These are phyloP conservation scores for Catostomus latipinnis DNA, from an alignment of 2,797 vertebrate species.

Conservation along the genomic window DNA sequence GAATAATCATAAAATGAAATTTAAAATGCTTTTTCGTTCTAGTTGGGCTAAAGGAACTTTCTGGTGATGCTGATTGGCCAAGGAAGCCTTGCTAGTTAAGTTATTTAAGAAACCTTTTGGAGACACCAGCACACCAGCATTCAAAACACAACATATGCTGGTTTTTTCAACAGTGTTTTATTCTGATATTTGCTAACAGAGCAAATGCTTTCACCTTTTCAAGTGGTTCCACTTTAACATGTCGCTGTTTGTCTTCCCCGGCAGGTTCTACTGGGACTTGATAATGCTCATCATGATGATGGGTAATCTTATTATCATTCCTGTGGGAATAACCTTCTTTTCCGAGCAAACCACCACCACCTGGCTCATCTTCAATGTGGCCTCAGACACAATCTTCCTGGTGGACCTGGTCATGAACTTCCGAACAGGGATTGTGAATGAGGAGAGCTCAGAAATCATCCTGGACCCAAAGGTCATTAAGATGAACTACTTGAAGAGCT, in stretches of 20 bases:
- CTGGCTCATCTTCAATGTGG: conserved; percentile 99
- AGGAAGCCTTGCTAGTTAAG: too few species aligned
- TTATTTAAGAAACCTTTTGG: too few species aligned
- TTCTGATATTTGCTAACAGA: too few species aligned
- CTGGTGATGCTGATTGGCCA: too few species aligned
- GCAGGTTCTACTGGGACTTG: conserved; percentile 99
- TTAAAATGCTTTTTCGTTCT: not conserved
- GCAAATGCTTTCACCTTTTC: not conserved
- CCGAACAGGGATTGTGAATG: conserved; percentile 98
- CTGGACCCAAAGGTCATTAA: conserved; percentile 99
- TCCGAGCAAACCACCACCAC: conserved; percentile 98
- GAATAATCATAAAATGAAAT: not conserved
- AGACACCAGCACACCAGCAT: too few species aligned
- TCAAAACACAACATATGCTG: too few species aligned
- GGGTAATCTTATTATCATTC: conserved; percentile 99
- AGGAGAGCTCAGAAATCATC: conserved; percentile 99
- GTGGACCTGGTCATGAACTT: conserved; percentile 99
- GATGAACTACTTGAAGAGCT: conserved; percentile 99
- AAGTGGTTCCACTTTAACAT: conserved; percentile 19
- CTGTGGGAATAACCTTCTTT: conserved; percentile 99
- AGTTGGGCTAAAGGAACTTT: too few species aligned
- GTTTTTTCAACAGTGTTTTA: too few species aligned
- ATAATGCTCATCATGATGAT: conserved; percentile 99
- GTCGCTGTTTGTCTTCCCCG: conserved; percentile 57
- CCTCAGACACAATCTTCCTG: conserved; percentile 98